Conservation (phyloP, 2,113 vertebrate species). For the Carassius carassius region DNA sequence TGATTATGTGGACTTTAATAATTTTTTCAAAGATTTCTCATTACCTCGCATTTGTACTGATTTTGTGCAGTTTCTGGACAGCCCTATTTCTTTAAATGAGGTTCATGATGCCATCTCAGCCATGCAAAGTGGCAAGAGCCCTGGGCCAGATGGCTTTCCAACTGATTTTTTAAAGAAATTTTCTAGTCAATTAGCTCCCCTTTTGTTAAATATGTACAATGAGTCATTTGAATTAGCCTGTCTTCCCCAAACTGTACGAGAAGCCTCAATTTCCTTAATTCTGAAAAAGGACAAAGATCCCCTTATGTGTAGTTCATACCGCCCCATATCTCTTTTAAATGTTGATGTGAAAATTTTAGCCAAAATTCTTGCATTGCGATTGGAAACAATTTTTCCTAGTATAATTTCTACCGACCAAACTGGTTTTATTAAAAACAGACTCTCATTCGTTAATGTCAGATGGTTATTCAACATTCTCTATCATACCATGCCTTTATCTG, state of each 20-base stretch:
- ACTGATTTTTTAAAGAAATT: background rate
- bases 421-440: background rate
- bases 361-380: background rate
- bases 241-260: too few relatives aligned
- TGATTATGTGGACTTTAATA: background rate
- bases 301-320: too few relatives aligned
- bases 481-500: accelerated
- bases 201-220: slow-evolving; percentile 4
- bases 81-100: background rate
- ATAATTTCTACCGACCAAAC: background rate
- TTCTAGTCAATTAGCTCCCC: background rate
- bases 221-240: background rate
- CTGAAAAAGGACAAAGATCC: too few relatives aligned
- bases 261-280: too few relatives aligned
- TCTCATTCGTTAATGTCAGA: background rate
- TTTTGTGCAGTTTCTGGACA: background rate
- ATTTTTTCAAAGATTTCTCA: background rate
- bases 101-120: background rate
- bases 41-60: background rate
- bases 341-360: background rate
- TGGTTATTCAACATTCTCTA: accelerated
- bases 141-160: too few relatives aligned
- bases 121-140: background rate
- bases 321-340: too few relatives aligned
- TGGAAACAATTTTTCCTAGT: background rate